Base-by-base conservation (phyloP, 2,797 vertebrate species). In the Sternarchorhynchus goeldii region DNA sequence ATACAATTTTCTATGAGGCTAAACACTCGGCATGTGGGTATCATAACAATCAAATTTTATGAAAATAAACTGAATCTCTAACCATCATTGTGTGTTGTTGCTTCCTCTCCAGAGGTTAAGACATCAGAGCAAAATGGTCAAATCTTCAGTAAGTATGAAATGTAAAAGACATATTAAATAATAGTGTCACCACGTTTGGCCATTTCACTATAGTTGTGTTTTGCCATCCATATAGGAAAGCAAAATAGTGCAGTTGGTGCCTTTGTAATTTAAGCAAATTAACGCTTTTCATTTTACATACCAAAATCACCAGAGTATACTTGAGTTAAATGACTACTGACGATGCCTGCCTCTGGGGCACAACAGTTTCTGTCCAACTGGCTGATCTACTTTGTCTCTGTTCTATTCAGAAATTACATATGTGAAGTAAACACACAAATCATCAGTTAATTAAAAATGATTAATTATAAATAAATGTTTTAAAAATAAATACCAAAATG, bases 21-120 rank as follows among this genome's bases (percentile, higher is more conserved):
- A 74, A 68, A 75, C 20, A 39, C 59, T 70, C 16, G 10, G 21
- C 4, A 62, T 36, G 69, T 29, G 16, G 36, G 10, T 58, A 55
- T 53, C 32, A 10, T 73, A 20, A 58, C 20, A 41, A 41, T 6
- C 39, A 7, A 41, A 50, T 50, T 14, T 50, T 10, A 0, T 55
- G 16, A 55, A 2, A 31, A 55, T 3, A 18, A 65, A 50, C 18
- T 66, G 16, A 69, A 25, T 16, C 16, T 50, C 18, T 67, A 41
- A 50, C 34, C 60, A 3, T 73, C 6, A 31, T 71, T 72, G 18
- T 75, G 16, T 67, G 58, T 2, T 17, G 73, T 50, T n/a, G 85
- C 64, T 83, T 87, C 3, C 86, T 78, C 88, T 89, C 6, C 88
- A 95, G 94, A 93, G 93, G 84, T 68, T 81, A 34, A 93, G 87